These are phyloP conservation scores for Folsomia manolachei DNA, from an alignment of 2,888 invertebrate genomes.

Conservation along the genomic window DNA sequence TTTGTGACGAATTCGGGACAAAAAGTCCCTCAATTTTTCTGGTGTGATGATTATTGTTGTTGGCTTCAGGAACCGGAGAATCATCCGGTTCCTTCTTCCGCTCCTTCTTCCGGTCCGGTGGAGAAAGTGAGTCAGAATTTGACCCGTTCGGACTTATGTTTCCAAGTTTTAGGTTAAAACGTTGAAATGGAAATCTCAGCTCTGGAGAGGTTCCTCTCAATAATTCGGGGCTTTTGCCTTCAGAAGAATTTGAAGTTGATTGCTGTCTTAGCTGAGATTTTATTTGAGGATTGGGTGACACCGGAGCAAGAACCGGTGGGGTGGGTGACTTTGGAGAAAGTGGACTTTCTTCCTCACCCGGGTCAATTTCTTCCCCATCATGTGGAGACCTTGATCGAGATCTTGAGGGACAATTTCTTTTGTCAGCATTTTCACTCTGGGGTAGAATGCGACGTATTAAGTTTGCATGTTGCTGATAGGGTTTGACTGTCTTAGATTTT, in stretches of 20 bases:
- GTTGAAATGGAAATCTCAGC: slow-evolving; percentile 7
- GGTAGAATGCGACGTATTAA: not conserved
- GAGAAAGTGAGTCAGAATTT: not conserved
- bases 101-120: not conserved
- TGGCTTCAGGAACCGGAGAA: not conserved
- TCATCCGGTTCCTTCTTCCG: not conserved
- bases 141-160: not conserved
- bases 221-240: no score
- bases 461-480: slow-evolving; percentile 15
- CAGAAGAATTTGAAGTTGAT: no score
- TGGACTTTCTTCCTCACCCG: slow-evolving; percentile 11
- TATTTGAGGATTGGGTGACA: not conserved
- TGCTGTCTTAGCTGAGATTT: slow-evolving; percentile 19
- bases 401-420: not conserved
- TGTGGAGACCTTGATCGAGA: not conserved
- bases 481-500: not conserved
- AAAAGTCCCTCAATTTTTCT: slow-evolving; percentile 22
- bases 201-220: not conserved
- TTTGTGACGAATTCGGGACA: slow-evolving; percentile 1
- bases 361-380: slow-evolving; percentile 10
- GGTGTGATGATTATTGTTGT: slow-evolving; percentile 3
- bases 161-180: not conserved
- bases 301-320: no score
- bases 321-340: slow-evolving; percentile 20
- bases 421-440: not conserved